Base-by-base conservation (phyloP, 1,140 invertebrate genomes). In the Anthonomus grandis region DNA sequence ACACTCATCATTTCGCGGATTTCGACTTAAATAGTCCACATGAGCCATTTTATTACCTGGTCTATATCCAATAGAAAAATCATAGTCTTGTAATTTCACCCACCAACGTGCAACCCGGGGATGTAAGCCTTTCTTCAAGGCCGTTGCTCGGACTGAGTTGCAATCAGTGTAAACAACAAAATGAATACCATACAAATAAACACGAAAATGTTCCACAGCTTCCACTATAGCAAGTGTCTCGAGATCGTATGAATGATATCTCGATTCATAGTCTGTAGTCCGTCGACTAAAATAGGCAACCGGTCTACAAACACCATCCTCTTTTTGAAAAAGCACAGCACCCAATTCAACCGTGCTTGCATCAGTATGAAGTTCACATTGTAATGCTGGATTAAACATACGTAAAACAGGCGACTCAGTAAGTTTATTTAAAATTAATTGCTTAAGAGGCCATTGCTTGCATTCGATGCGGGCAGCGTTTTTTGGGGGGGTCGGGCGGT, bases 81-180 rank as follows among this genome's bases (percentile, higher is more conserved):
- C 15, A 22, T 22, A 44, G 24, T 44, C 18, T 22, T 44, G 18
- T 23, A 44, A 22, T 8, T 15, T 44, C 10, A 15, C 21, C 41
- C 63, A 67, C 73, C 74, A 75, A 0, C 69, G 37, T 1, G 67
- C 67, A 10, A 72, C 62, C 15, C 66, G 50, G 1, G 67, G 63
- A 44, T 63, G 59, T 15, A 70, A 27, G 23, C 70, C 64, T 38
- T 64, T 61, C 62, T 54, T 42, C 70, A 47, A 6, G 69, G 67
- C 13, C 1, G 50, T 44, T n/a, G 50, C 50, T 3, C 37, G 22
- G 6, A 52, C 50, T 52, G 36, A 39, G 23, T 64, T 57, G 59
- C 72, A 69, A 59, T 76, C 74, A 5, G 70, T 75, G 0, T 73
- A 27, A 1, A 74, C 55, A 31, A 38, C 71, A 53, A 75, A 75